These are phyloP conservation scores for Coryphaenoides rupestris DNA, from an alignment of 2,113 vertebrate genomes.

Conservation along the genomic window DNA sequence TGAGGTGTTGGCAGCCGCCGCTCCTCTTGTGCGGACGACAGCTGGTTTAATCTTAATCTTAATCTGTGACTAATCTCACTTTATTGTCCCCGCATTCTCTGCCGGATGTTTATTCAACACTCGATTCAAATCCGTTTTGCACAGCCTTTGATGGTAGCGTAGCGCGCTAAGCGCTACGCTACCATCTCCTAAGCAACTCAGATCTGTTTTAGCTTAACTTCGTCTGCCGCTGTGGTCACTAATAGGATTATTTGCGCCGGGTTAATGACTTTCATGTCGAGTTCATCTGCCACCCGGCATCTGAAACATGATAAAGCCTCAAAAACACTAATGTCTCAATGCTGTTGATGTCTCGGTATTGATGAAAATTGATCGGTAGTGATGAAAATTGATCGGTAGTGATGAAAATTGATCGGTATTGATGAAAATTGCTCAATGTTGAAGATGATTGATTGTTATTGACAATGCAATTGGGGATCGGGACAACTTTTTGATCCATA, in stretches of 20 bases:
- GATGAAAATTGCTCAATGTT: neutral
- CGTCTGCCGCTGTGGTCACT: constrained; percentile 13
- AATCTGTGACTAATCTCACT: constrained; percentile 62
- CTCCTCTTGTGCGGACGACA: constrained; percentile 31
- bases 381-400: too few relatives aligned
- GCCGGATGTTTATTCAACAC: constrained; percentile 35
- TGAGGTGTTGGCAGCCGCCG: too few relatives aligned
- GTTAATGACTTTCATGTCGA: constrained; percentile 39
- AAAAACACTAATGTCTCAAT: too few relatives aligned
- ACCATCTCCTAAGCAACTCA: constrained; percentile 17
- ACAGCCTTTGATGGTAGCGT: constrained; percentile 23
- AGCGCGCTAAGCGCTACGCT: too few relatives aligned
- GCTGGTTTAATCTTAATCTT: constrained; percentile 56
- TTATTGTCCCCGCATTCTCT: constrained; percentile 16
- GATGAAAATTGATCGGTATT: neutral
- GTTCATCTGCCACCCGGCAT: constrained; percentile 18
- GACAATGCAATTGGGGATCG: too few relatives aligned
- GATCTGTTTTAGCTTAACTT: neutral
- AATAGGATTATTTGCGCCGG: neutral
- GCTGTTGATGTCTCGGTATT: constrained; percentile 10
- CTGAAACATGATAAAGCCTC: too few relatives aligned
- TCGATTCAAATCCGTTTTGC: constrained; percentile 44
- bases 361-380: neutral
- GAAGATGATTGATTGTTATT: too few relatives aligned
- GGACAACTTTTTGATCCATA: too few relatives aligned